Base-by-base conservation (phyloP, 2,797 vertebrate species). In the Danio choprae region DNA sequence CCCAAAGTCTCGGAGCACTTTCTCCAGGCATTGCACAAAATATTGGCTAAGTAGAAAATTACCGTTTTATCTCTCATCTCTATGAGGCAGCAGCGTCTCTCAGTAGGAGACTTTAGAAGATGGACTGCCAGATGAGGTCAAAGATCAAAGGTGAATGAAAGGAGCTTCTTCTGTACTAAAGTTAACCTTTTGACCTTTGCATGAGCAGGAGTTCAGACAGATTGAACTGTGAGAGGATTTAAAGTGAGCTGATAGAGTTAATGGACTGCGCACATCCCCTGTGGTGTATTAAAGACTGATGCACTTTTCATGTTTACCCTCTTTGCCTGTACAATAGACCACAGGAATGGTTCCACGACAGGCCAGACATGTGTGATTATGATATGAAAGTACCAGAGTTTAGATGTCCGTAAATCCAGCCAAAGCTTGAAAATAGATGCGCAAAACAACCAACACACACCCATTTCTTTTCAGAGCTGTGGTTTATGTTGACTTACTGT, bases 131-230 rank as follows among this genome's bases (percentile, higher is more conserved):
- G 18, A 15, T 55, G 9, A 44, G 77, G 68, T 79, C 77, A 79
- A 48, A 77, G 75, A 10, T 77, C 63, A 77, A 64, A 73, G 77
- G 59, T 79, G 77, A 79, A 46, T 13, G 50, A 38, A 72, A 43
- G 69, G 48, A 79, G 68, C 20, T 29, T 56, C 5, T 36, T 44
- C 40, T 72, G 38, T 18, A 12, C 40, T 64, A 48, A 72, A 53
- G 40, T 79, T 64, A 44, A 79, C 48, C 77, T 64, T n/a, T 55
- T 79, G 68, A 72, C 59, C 59, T 79, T 53, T 64, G 59, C 16
- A 13, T 5, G 4, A 1, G 38, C 15, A 71, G 9, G 74, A 65
- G 20, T 18, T 53, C 48, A 71, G n/a, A 56, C 36, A 67, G 38
- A 55, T 62, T n/a, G 62, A n/a, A 51, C 18, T 6, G 20, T 20